Evolutionary conservation across 2,113 vertebrate genomes (phyloP).

Genomic region (Poeciliopsis retropinna): DNA sequence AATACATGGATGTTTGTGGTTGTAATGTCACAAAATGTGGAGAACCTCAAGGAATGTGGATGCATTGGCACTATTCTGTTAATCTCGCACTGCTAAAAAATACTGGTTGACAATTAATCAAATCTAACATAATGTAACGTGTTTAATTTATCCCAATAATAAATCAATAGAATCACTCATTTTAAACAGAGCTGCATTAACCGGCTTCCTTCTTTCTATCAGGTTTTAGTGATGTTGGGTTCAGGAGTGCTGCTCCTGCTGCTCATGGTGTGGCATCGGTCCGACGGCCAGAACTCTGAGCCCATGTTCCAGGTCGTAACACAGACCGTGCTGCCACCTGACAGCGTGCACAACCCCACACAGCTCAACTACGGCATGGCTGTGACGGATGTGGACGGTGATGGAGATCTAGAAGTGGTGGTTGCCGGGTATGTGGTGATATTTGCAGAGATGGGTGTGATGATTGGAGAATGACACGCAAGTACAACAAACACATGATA

Average conservation of each 20-base stretch:
- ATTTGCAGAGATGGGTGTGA: background rate
- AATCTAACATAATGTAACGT: too few species aligned
- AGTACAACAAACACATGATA: background rate
- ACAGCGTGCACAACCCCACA: constrained; percentile 89
- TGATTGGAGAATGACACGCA: too few species aligned
- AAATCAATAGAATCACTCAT: background rate
- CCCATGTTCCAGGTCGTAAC: constrained; percentile 87
- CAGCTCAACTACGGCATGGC: constrained; percentile 97
- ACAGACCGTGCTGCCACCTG: constrained; percentile 83
- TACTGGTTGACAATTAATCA: too few species aligned
- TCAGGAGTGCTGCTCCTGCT: constrained; percentile 73
- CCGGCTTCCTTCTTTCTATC: background rate
- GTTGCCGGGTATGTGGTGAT: constrained; percentile 88
- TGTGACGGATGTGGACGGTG: constrained; percentile 90
- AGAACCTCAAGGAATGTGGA: too few species aligned
- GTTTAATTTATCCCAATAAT: background rate
- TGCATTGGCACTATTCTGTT: too few species aligned
- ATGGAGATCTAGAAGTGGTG: constrained; percentile 90
- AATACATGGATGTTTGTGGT: background rate
- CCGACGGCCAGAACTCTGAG: constrained; percentile 76
- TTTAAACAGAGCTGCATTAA: background rate
- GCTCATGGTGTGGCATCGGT: constrained; percentile 66
- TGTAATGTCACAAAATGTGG: too few species aligned
- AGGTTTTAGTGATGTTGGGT: constrained; percentile 71
- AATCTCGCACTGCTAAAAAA: too few species aligned